Evolutionary conservation across 2,888 invertebrate species (phyloP).

Genomic region (Archips crataeganus): DNA sequence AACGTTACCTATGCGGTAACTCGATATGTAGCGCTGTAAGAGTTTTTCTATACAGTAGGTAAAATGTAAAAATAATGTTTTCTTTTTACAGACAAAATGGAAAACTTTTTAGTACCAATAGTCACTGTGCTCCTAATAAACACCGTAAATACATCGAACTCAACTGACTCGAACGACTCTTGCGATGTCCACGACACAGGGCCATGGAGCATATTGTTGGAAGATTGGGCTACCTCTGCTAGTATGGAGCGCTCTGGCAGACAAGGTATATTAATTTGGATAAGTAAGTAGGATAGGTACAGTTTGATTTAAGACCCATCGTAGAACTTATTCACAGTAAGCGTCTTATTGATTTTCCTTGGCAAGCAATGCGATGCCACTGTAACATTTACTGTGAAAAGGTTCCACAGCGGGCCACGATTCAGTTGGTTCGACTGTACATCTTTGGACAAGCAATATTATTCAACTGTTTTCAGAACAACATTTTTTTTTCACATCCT

Average conservation of each 20-base stretch:
- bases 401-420: too few relatives aligned
- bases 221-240: conserved; percentile 86
- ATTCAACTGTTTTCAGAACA: background rate
- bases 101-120: conserved; percentile 30
- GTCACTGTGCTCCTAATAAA: conserved; percentile 38
- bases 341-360: too few relatives aligned
- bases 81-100: conserved; percentile 47
- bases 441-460: background rate
- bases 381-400: too few relatives aligned
- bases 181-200: conserved; percentile 62
- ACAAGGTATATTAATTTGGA: conserved; percentile 58
- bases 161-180: conserved; percentile 53
- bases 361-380: too few relatives aligned
- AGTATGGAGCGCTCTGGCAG: conserved; percentile 60
- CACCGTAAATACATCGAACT: conserved; percentile 27
- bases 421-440: too few relatives aligned
- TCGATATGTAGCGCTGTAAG: too few relatives aligned
- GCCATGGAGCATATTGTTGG: conserved; percentile 87
- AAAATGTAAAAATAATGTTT: background rate
- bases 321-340: too few relatives aligned
- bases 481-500: too few relatives aligned
- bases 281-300: background rate
- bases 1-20: too few relatives aligned
- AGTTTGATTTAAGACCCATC: too few relatives aligned
- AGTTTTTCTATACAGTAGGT: too few relatives aligned